A percentile compares a stretch with the other conserved stretches of the same genome.
Evolutionary conservation across 2,888 invertebrate species (phyloP).

Genomic region (Norana najaformis): DNA sequence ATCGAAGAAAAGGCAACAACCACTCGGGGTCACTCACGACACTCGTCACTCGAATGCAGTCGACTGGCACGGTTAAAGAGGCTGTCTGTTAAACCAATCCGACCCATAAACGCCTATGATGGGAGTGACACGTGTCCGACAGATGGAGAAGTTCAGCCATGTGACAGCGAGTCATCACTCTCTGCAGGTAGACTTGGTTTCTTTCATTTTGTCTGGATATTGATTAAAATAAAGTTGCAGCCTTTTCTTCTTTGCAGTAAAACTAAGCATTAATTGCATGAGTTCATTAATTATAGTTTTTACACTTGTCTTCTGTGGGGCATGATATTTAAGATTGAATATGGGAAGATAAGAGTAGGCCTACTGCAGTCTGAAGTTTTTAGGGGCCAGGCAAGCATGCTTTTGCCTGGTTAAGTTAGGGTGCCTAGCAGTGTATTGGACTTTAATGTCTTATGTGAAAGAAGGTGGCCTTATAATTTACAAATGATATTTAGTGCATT

Average conservation of each 20-base stretch:
- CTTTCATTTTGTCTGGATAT: neutral
- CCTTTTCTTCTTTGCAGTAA: neutral
- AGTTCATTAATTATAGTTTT: neutral
- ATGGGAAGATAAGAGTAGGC: too few relatives aligned
- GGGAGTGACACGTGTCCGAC: slow-evolving; percentile 42
- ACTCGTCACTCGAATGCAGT: slow-evolving; percentile 35
- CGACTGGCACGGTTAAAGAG: slow-evolving; percentile 39
- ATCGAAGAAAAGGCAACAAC: slow-evolving; percentile 58
- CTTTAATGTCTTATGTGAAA: too few relatives aligned
- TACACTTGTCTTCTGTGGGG: neutral
- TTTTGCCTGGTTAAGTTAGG: too few relatives aligned
- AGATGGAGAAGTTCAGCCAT: slow-evolving; percentile 20
- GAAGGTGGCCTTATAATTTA: too few relatives aligned
- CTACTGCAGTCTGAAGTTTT: too few relatives aligned
- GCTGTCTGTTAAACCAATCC: slow-evolving; percentile 41
- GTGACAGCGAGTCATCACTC: slow-evolving; percentile 33
- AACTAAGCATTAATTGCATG: neutral
- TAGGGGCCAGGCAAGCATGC: too few relatives aligned
- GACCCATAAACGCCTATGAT: slow-evolving; percentile 25
- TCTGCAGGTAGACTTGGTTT: slow-evolving; percentile 16
- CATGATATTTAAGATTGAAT: too few relatives aligned
- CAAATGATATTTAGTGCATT: too few relatives aligned
- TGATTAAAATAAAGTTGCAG: neutral
- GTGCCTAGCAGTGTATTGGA: too few relatives aligned
- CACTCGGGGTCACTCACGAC: slow-evolving; percentile 18